These are phyloP conservation scores for Myrmecophaga tridactyla DNA, from an alignment of 2,113 vertebrate species.

Conservation along the genomic window DNA sequence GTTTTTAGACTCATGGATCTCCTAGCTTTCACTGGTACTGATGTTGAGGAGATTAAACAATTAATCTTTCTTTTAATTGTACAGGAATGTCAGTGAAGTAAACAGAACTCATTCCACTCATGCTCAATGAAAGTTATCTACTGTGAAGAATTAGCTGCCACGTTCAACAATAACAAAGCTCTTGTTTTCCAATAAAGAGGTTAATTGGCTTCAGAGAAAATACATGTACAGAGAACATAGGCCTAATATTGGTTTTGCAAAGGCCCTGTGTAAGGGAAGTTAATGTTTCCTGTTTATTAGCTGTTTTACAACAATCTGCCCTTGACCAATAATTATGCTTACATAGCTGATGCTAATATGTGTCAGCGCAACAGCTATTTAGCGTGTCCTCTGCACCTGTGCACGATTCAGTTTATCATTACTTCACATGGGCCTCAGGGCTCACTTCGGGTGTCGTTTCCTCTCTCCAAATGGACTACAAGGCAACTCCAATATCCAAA, in stretches of 20 bases:
- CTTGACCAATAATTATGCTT: conserved; percentile 80
- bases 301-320: conserved; percentile 80
- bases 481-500: not conserved
- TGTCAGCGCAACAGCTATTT: conserved; percentile 67
- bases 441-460: not conserved
- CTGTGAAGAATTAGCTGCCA: conserved; percentile 81
- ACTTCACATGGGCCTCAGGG: not conserved
- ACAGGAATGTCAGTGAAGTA: conserved; percentile 61
- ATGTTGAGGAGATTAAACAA: conserved; percentile 80
- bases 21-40: conserved; percentile 67
- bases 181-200: conserved; percentile 86
- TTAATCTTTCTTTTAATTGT: conserved; percentile 79
- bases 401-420: conserved; percentile 51
- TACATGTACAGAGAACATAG: conserved; percentile 71
- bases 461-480: not conserved
- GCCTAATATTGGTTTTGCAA: conserved; percentile 82
- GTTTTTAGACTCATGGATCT: conserved; percentile 63
- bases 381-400: conserved; percentile 51
- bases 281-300: conserved; percentile 81
- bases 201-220: conserved; percentile 84
- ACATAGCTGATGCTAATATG: conserved; percentile 62
- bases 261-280: conserved; percentile 70
- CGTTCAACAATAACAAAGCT: conserved; percentile 77
- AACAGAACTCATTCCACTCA: conserved; percentile 73
- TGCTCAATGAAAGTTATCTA: conserved; percentile 75